Evolutionary conservation across 2,888 invertebrate species (phyloP), one percentile per base, ranked within the genome.

Genomic region (Iselma pallidipennis): DNA sequence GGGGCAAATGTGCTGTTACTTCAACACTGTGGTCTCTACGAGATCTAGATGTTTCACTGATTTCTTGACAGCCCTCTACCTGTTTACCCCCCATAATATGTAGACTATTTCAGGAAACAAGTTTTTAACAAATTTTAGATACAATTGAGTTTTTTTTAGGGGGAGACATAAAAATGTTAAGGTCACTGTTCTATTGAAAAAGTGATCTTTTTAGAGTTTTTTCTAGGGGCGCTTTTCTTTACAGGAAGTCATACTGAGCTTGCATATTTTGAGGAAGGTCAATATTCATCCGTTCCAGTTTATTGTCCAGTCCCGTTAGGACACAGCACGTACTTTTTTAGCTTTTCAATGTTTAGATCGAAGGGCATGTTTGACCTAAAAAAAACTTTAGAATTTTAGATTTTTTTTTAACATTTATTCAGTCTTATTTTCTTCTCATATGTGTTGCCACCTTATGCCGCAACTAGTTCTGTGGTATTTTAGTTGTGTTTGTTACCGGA

Each of bases 1-100:
- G 79, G 81, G 80, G 79, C 77, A 80, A 77, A 80, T 77, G 78
- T 74, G 77, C 79, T 76, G 79, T 81, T 81, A 81, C 78, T 80
- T 80, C 79, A 6, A 29, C 29, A 76, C 81, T 16, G 2, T 10
- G 12, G 74, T 72, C 75, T 79, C 79, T 79, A 78, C 76, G 78
- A 76, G 75, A 78, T 80, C 74, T 76, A 77, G 79, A 79, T 78
- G 75, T 71, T 74, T 71, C 78, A 71, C 72, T 78, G 80, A 80
- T 80, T 80, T 78, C 78, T 76, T 75, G 67, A 76, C 73, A 71
- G 68, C 65, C 70, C 71, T 71, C 72, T 74, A 77, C 78, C 76
- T 77, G 77, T 76, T 74, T 71, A 58, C 57, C 65, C 66, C 66
- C 37, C 37, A 6, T 37, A 16, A 9, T 14, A 33, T 33, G 12